Percentiles rank a stretch among this genome's conserved stretches.
Conservation (phyloP, 1,140 invertebrate species). For the Asobara japonica region DNA sequence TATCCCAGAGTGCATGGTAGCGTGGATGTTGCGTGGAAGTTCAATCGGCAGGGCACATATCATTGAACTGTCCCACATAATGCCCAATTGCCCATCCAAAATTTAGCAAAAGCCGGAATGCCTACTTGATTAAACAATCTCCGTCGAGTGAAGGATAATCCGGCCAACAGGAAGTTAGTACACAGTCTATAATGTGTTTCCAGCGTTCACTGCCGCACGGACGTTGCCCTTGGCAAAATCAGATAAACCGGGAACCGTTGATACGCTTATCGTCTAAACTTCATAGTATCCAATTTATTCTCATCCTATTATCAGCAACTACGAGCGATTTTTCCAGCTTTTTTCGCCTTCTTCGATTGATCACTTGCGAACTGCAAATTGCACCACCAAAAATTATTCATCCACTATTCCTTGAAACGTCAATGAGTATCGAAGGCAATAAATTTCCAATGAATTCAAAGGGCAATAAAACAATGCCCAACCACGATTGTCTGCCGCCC, state of each 20-base stretch:
- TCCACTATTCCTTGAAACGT: no score
- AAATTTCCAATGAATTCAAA: no score
- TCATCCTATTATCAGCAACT: background rate
- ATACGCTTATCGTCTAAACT: background rate
- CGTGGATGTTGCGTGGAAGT: no score
- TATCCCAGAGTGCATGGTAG: no score
- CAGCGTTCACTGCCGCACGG: background rate
- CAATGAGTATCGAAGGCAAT: no score
- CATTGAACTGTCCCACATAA: background rate
- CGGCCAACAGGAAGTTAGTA: background rate
- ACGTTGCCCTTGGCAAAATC: background rate
- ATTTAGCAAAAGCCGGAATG: background rate
- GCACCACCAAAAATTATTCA: no score
- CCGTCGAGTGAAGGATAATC: background rate
- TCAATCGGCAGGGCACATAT: background rate
- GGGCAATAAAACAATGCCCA: no score
- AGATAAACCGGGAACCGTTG: background rate
- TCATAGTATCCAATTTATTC: background rate
- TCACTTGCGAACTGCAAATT: no score
- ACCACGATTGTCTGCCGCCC: no score
- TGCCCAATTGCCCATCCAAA: background rate
- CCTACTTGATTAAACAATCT: background rate
- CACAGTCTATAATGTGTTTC: background rate
- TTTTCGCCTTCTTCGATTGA: background rate
- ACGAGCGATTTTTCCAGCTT: background rate